Evolutionary conservation across 2,797 vertebrate species (phyloP).

Genomic region (Spizella passerina): DNA sequence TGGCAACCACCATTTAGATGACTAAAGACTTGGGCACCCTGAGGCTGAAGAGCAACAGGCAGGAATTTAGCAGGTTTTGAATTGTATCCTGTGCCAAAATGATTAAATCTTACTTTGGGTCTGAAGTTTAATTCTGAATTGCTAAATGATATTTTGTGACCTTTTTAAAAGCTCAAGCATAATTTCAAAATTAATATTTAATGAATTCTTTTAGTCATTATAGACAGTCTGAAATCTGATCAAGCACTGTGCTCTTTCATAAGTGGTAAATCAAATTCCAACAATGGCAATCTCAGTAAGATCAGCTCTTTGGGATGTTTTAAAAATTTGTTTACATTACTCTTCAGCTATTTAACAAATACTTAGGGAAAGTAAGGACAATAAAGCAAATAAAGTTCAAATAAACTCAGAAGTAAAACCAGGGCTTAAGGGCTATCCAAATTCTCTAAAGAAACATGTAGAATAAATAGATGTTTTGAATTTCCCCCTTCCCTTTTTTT

Average conservation of each 20-base stretch:
- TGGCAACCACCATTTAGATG: background rate
- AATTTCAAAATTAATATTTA: conserved; percentile 35
- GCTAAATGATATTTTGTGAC: conserved; percentile 35
- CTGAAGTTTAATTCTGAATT: conserved; percentile 4
- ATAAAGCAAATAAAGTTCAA: background rate
- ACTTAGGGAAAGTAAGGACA: background rate
- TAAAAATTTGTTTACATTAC: background rate
- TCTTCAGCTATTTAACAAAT: background rate
- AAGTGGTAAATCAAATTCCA: conserved; percentile 6
- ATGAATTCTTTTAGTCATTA: conserved; percentile 27
- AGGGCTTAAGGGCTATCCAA: background rate
- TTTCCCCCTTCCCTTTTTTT: background rate
- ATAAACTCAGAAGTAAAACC: background rate
- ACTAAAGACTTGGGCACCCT: background rate
- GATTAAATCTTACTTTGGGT: background rate
- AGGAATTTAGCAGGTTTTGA: background rate
- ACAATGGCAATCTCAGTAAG: background rate
- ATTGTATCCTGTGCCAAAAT: background rate
- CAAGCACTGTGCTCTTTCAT: background rate
- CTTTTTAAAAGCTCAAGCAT: conserved; percentile 28
- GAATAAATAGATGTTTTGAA: background rate
- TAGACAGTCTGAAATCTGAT: background rate
- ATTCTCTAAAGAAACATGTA: background rate
- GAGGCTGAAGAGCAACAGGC: background rate
- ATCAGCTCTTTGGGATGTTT: background rate